Evolutionary conservation across 2,888 invertebrate species (phyloP).

Genomic region (Agapetus fuscipes): DNA sequence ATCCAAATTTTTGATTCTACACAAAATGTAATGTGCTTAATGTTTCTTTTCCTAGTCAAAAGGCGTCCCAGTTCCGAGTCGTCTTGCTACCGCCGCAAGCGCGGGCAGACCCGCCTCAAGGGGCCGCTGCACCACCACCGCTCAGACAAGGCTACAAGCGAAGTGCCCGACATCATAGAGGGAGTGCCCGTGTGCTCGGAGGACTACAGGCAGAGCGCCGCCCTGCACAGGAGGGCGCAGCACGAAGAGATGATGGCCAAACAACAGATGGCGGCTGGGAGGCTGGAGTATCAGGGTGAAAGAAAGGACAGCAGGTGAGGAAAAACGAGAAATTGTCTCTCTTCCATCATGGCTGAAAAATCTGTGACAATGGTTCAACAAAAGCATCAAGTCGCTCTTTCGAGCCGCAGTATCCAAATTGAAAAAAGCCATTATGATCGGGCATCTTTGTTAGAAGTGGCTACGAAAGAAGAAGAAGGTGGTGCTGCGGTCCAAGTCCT

Average conservation of each 20-base stretch:
- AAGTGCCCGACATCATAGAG: conserved; percentile 44
- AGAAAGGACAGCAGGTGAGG: conserved; percentile 11
- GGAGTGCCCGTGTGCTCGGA: conserved; percentile 42
- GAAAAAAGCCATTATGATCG: conserved; percentile 18
- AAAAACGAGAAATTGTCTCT: background rate
- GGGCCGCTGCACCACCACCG: conserved; percentile 31
- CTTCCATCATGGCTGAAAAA: background rate
- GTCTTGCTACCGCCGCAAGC: conserved; percentile 33
- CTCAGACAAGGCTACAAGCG: conserved; percentile 36
- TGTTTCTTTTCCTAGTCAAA: too few species aligned
- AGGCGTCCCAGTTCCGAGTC: conserved; percentile 37
- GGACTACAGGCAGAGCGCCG: conserved; percentile 25
- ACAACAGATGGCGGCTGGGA: too few species aligned
- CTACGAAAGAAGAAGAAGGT: too few species aligned
- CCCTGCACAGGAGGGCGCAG: conserved; percentile 5
- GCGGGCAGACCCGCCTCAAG: conserved; percentile 34
- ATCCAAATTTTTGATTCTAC: too few species aligned
- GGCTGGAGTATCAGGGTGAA: conserved; percentile 1
- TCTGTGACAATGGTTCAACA: too few species aligned
- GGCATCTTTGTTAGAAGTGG: too few species aligned
- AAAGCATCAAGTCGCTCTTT: too few species aligned
- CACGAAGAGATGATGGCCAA: too few species aligned
- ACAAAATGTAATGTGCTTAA: too few species aligned
- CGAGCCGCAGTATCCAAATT: too few species aligned
- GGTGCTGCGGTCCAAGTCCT: too few species aligned